A percentile compares a stretch with the other conserved stretches of the same genome.
These are phyloP conservation scores for Eumaeus atala DNA, from an alignment of 1,140 invertebrate genomes.

Conservation along the genomic window DNA sequence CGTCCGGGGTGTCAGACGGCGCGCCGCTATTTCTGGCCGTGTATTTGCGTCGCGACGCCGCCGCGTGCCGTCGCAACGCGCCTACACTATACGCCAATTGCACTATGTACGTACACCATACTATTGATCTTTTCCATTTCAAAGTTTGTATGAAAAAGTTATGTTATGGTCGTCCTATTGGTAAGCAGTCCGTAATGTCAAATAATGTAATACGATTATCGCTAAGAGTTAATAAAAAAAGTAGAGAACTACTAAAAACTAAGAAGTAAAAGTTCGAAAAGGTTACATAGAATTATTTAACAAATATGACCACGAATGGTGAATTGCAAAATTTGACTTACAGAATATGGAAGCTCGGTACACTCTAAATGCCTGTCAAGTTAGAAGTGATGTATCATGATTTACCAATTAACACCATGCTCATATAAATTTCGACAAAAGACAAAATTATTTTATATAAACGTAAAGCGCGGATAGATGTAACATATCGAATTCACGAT, in stretches of 20 bases:
- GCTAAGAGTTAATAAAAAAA: neutral
- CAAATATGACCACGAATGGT: neutral
- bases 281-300: neutral
- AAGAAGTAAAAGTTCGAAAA: neutral
- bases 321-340: neutral
- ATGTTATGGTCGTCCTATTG: too few relatives aligned
- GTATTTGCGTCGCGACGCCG: slow-evolving; percentile 53
- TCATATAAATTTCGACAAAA: slow-evolving; percentile 6
- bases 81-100: slow-evolving; percentile 27
- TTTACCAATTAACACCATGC: neutral
- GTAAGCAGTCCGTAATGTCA: too few relatives aligned
- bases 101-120: slow-evolving; percentile 33
- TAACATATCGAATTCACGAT: slow-evolving; percentile 27
- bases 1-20: slow-evolving; percentile 55
- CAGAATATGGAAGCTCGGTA: slow-evolving; percentile 3
- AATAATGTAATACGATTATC: too few relatives aligned
- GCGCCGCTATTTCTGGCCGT: slow-evolving; percentile 54
- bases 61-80: slow-evolving; percentile 40
- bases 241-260: neutral
- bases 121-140: slow-evolving; percentile 32
- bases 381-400: neutral
- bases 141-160: too few relatives aligned
- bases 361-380: neutral
- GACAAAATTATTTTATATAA: slow-evolving; percentile 8
- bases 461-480: slow-evolving; percentile 18